Conservation (phyloP, 1,140 invertebrate genomes). For the Drosophila malerkotliana region DNA sequence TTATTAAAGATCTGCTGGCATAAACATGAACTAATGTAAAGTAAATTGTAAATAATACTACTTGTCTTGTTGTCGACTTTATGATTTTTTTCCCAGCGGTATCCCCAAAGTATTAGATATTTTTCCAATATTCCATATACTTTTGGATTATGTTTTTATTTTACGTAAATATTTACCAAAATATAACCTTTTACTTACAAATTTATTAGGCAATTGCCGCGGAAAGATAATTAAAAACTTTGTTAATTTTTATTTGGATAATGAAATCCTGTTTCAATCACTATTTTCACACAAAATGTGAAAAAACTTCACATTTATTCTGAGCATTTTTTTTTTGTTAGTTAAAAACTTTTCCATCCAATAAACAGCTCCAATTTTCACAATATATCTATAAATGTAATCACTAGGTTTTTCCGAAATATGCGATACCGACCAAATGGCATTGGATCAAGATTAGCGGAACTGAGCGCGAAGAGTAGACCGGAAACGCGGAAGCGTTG, state of each 20-base stretch:
- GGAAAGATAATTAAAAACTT: background rate
- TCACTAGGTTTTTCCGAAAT: constrained; percentile 2
- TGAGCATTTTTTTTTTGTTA: background rate
- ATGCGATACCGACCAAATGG: constrained; percentile 33
- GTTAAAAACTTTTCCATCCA: background rate
- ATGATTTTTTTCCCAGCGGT: background rate
- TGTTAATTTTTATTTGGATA: background rate
- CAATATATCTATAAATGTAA: background rate
- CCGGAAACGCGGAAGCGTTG: constrained; percentile 75
- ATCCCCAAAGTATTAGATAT: background rate
- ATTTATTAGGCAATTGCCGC: background rate
- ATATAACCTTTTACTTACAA: background rate
- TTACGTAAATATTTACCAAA: background rate
- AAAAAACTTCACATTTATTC: background rate
- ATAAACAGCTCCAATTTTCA: background rate
- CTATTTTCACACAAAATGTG: background rate
- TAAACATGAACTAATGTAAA: too few relatives aligned
- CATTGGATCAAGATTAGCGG: constrained; percentile 43
- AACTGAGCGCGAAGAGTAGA: constrained; percentile 62
- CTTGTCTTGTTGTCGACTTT: too few relatives aligned
- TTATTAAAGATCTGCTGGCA: too few relatives aligned
- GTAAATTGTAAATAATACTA: too few relatives aligned
- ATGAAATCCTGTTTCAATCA: background rate
- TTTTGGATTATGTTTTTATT: too few relatives aligned
- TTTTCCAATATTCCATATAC: too few relatives aligned